Evolutionary conservation across 37 sponge, comb jelly and placozoan species (phyloP).

Genomic region (Geodia barretti): DNA sequence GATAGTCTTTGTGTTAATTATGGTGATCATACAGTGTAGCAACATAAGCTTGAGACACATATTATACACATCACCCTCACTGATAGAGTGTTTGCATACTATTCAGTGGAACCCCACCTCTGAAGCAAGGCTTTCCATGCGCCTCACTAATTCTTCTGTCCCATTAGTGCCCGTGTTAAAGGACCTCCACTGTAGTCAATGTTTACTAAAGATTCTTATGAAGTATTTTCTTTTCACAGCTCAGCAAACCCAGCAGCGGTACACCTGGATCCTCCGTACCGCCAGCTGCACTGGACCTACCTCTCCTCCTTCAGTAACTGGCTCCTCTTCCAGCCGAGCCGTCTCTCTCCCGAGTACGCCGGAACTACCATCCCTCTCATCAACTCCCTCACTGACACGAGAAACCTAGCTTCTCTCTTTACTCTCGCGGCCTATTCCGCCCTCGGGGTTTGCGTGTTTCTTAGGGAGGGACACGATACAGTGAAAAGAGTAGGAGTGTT

Average conservation of each 20-base stretch:
- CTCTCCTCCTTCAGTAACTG: slow-evolving; percentile 60
- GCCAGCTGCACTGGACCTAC: slow-evolving; percentile 77
- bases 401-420: slow-evolving; percentile 59
- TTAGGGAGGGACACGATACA: neutral
- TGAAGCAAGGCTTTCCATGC: too few relatives aligned
- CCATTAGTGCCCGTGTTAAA: too few relatives aligned
- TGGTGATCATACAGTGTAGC: too few relatives aligned
- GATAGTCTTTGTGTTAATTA: too few relatives aligned
- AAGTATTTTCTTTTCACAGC: slow-evolving; percentile 13
- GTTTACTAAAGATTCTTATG: too few relatives aligned
- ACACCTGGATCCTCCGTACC: slow-evolving; percentile 38
- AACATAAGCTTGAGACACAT: too few relatives aligned
- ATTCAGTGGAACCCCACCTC: too few relatives aligned
- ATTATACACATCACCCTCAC: too few relatives aligned
- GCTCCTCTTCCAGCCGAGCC: slow-evolving; percentile 66
- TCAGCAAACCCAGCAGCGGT: slow-evolving; percentile 84
- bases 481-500: slow-evolving; percentile 34
- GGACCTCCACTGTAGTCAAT: too few relatives aligned
- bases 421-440: slow-evolving; percentile 67
- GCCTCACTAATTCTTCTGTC: too few relatives aligned
- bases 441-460: slow-evolving; percentile 44
- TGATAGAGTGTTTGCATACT: too few relatives aligned
- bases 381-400: slow-evolving; percentile 44
- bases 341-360: slow-evolving; percentile 78
- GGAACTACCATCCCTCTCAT: slow-evolving; percentile 80